Base-by-base conservation (phyloP, 2,797 vertebrate genomes). In the Uromys caudimaculatus region DNA sequence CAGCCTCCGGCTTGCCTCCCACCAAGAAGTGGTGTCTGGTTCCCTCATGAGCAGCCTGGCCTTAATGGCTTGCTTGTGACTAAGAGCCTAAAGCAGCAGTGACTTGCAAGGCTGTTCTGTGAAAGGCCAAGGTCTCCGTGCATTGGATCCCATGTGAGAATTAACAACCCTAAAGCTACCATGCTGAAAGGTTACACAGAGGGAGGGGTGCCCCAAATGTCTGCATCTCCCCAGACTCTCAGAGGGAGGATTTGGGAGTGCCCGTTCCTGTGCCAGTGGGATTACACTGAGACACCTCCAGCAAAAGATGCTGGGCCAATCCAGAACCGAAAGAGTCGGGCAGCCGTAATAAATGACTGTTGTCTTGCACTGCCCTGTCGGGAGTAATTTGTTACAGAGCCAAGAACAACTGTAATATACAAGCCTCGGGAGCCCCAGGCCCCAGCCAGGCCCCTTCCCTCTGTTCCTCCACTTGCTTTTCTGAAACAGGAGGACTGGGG, bases 311-410 rank as follows among this genome's bases (percentile, higher is more conserved):
- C 44, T 8, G 14, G 64, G n/a, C 17, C 14, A n/a, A 56, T 3
- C 29, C 56, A 19, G 35, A 82, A 38, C 62, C 32, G 3, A 24
- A 16, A 62, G 24, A 85, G 6, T 24, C 0, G 5, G 52, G 71
- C 4, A 23, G 3, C 5, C 6, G 5, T 35, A 12, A 71, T 0
- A 1, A 38, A 13, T 0, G 12, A 69, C 38, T 27, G 41, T 0
- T 4, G 38, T 17, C 52, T 21, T 38, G 50, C 35, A 0, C 76
- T 1, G 4, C 6, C 11, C 24, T 29, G 58, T 32, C 16, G 3
- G 69, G 3, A 50, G 23, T 11, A 11, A 38, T 24, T 10, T 64
- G 77, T 32, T 6, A 52, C 0, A 32, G 52, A 90, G 89, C 82
- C 78, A 60, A 78, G 27, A 77, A 87, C 62, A 86, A 58, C 50